Conservation (phyloP, 2,888 invertebrate genomes). For the Sarcophaga rosellei region DNA sequence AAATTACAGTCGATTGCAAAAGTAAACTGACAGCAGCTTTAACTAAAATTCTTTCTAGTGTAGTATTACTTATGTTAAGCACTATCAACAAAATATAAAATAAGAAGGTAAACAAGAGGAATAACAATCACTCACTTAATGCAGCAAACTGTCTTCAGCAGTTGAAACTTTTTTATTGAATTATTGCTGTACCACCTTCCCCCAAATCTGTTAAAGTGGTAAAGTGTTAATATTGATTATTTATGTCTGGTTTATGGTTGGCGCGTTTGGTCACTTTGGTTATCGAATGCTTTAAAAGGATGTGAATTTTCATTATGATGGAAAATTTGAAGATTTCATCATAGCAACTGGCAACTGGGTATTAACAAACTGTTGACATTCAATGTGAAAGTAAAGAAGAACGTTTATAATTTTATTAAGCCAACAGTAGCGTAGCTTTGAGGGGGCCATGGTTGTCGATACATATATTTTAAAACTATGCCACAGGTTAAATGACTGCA, state of each 20-base stretch:
- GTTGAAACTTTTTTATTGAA: background rate
- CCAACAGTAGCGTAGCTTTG: background rate
- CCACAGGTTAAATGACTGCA: too few relatives aligned
- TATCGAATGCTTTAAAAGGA: background rate
- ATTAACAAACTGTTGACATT: slow-evolving; percentile 14
- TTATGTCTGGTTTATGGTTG: slow-evolving; percentile 16
- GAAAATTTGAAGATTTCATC: slow-evolving; percentile 10
- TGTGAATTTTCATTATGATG: background rate
- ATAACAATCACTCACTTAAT: too few relatives aligned
- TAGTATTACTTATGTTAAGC: too few relatives aligned
- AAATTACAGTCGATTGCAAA: slow-evolving; percentile 7
- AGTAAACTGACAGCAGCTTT: background rate
- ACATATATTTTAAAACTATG: too few relatives aligned
- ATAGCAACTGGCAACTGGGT: background rate
- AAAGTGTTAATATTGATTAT: slow-evolving; percentile 39
- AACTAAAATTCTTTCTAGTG: background rate
- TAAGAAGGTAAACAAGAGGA: background rate
- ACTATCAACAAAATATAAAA: background rate
- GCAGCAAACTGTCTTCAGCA: too few relatives aligned
- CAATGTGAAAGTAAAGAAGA: background rate
- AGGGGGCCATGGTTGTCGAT: background rate
- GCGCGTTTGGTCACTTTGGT: background rate
- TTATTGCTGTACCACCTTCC: background rate
- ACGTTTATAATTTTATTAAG: slow-evolving; percentile 2
- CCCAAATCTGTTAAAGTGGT: background rate